Conservation (phyloP, 2,113 vertebrate genomes). For the Pitta sordida region DNA sequence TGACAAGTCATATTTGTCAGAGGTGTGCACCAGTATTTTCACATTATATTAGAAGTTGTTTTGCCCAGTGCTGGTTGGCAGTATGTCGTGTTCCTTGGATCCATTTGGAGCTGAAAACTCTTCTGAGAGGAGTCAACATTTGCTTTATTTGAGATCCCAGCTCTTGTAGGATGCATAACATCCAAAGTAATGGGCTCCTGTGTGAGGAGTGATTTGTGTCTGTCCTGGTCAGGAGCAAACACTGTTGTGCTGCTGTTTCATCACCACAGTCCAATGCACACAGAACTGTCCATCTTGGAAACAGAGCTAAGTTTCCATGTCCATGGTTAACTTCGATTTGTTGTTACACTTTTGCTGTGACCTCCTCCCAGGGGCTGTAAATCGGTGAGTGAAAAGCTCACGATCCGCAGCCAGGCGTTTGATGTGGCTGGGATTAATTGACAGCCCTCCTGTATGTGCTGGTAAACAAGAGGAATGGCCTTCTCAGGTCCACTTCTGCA, state of each 20-base stretch:
- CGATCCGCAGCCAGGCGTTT: not conserved
- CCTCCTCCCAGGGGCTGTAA: not conserved
- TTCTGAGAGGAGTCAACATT: not conserved
- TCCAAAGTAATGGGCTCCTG: not conserved
- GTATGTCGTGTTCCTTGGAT: constrained; percentile 21
- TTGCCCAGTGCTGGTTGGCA: constrained; percentile 33
- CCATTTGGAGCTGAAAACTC: not conserved
- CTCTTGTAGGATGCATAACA: not conserved
- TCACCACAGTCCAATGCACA: not conserved
- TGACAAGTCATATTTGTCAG: not conserved
- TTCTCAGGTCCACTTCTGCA: not conserved
- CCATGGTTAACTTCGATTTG: constrained; percentile 37
- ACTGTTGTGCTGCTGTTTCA: not conserved
- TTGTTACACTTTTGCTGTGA: not conserved
- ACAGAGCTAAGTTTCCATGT: not conserved
- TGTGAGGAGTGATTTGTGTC: not conserved
- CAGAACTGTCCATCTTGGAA: not conserved
- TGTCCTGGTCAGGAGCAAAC: not conserved
- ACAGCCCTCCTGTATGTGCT: not conserved
- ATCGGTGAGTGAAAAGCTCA: constrained; percentile 22
- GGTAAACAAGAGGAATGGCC: not conserved
- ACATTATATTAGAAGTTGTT: not conserved
- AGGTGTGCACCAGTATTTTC: not conserved
- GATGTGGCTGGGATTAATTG: constrained; percentile 35
- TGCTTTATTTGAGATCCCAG: not conserved